Percentiles rank a stretch among this genome's conserved stretches.
Evolutionary conservation across 2,797 vertebrate species (phyloP).

Genomic region (Hephaestus fuliginosus): DNA sequence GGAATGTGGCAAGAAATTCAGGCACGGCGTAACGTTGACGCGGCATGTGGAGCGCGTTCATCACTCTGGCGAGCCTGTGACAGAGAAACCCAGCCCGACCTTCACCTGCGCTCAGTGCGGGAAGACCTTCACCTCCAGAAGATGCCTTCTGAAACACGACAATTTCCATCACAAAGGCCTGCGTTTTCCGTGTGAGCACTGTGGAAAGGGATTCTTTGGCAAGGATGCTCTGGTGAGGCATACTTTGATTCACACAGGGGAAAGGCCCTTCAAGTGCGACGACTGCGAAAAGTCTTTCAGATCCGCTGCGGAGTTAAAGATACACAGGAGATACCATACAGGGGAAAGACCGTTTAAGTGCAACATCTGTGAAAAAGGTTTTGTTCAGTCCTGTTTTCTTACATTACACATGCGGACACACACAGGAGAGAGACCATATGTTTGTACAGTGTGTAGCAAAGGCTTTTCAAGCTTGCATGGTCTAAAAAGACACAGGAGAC

Average conservation of each 20-base stretch:
- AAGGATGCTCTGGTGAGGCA: slow-evolving; percentile 82
- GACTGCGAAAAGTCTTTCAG: slow-evolving; percentile 82
- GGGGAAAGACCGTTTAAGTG: slow-evolving; percentile 81
- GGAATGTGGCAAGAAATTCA: slow-evolving; percentile 83
- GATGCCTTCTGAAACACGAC: slow-evolving; percentile 81
- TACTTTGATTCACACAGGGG: slow-evolving; percentile 81
- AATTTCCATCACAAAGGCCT: slow-evolving; percentile 84
- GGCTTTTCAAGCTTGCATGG: slow-evolving; percentile 83
- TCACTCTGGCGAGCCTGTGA: slow-evolving; percentile 65
- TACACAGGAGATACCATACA: slow-evolving; percentile 80
- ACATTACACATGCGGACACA: slow-evolving; percentile 84
- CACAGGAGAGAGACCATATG: slow-evolving; percentile 80
- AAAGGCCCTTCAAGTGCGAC: slow-evolving; percentile 81
- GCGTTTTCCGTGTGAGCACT: slow-evolving; percentile 79
- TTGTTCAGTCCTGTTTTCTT: slow-evolving; percentile 83
- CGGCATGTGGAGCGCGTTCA: slow-evolving; percentile 81
- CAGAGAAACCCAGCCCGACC: slow-evolving; percentile 61
- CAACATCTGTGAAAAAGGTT: slow-evolving; percentile 79
- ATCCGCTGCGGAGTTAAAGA: slow-evolving; percentile 79
- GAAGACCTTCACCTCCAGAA: slow-evolving; percentile 78
- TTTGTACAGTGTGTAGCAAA: slow-evolving; percentile 75
- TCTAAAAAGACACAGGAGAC: slow-evolving; percentile 80
- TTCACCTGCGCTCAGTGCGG: slow-evolving; percentile 77
- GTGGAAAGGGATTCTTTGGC: slow-evolving; percentile 82
- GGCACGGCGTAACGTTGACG: slow-evolving; percentile 79